Evolutionary conservation across 2,797 vertebrate species (phyloP).

Genomic region (Synaphobranchus kaupii): DNA sequence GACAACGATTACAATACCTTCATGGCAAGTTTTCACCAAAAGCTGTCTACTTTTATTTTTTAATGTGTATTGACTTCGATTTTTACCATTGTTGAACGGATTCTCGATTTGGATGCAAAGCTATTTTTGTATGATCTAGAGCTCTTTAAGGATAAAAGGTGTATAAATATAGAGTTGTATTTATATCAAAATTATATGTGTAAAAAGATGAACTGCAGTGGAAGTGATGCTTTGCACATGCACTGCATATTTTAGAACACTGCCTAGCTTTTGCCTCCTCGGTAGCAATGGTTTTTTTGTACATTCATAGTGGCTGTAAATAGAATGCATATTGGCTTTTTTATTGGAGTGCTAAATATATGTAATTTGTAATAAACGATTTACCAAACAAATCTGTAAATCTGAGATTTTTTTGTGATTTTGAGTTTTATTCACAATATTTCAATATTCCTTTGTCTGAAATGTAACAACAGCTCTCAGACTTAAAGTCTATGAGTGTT

Average conservation of each 20-base stretch:
- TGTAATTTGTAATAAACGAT: slow-evolving; percentile 79
- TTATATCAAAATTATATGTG: slow-evolving; percentile 70
- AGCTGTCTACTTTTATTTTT: slow-evolving; percentile 31
- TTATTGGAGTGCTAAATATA: slow-evolving; percentile 67
- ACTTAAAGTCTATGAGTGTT: too few species aligned
- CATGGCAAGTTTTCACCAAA: slow-evolving; percentile 29
- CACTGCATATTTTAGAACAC: background rate
- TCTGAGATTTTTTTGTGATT: background rate
- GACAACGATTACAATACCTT: slow-evolving; percentile 21
- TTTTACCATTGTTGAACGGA: slow-evolving; percentile 31
- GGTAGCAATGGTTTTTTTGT: slow-evolving; percentile 63
- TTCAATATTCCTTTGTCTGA: background rate
- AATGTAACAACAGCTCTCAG: background rate
- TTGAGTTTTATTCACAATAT: background rate
- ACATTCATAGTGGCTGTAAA: slow-evolving; percentile 79
- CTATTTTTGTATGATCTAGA: slow-evolving; percentile 44
- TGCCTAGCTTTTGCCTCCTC: slow-evolving; percentile 21
- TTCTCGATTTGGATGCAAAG: slow-evolving; percentile 37
- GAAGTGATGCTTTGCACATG: slow-evolving; percentile 15
- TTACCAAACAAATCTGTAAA: slow-evolving; percentile 34
- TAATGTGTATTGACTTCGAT: slow-evolving; percentile 30
- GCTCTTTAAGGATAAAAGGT: slow-evolving; percentile 54
- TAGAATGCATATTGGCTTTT: slow-evolving; percentile 74
- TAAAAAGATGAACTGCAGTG: slow-evolving; percentile 30
- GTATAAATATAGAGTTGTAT: slow-evolving; percentile 85